Percentiles rank a stretch among this genome's conserved stretches.
These are phyloP conservation scores for Isotomurus palustris DNA, from an alignment of 2,888 invertebrate species.

Conservation along the genomic window DNA sequence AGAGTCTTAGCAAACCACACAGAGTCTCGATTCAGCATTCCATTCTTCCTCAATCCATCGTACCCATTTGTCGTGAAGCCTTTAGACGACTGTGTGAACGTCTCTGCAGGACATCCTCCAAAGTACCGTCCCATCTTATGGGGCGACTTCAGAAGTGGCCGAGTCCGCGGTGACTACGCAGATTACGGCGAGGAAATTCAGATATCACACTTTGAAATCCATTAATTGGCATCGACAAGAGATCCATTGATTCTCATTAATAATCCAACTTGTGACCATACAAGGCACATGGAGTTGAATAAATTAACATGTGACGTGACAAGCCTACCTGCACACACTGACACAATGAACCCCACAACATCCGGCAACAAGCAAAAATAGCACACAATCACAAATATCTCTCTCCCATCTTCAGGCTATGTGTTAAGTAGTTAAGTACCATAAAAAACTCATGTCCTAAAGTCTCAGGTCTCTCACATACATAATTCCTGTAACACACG, in stretches of 20 bases:
- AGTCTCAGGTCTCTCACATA: too few species aligned
- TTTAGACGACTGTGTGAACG: constrained; percentile 16
- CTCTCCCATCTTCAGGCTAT: too few species aligned
- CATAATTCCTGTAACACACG: too few species aligned
- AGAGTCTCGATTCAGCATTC: constrained; percentile 25
- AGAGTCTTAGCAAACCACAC: constrained; percentile 27
- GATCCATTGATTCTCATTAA: too few species aligned
- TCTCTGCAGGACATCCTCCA: constrained; percentile 11
- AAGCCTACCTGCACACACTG: not conserved
- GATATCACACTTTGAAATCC: constrained; percentile 31
- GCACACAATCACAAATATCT: too few species aligned
- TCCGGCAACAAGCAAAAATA: too few species aligned
- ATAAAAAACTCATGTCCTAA: too few species aligned
- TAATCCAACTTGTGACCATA: too few species aligned
- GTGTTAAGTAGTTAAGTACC: too few species aligned
- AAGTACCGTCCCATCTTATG: constrained; percentile 27
- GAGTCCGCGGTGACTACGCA: constrained; percentile 36
- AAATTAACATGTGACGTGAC: not conserved
- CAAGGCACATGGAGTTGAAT: not conserved
- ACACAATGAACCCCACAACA: too few species aligned
- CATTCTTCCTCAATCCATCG: constrained; percentile 31
- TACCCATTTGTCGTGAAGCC: constrained; percentile 30
- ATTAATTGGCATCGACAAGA: not conserved
- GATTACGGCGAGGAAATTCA: constrained; percentile 40
- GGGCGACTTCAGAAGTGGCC: constrained; percentile 28